Evolutionary conservation across 2,113 vertebrate genomes (phyloP).

Genomic region (Asarcornis scutulata): DNA sequence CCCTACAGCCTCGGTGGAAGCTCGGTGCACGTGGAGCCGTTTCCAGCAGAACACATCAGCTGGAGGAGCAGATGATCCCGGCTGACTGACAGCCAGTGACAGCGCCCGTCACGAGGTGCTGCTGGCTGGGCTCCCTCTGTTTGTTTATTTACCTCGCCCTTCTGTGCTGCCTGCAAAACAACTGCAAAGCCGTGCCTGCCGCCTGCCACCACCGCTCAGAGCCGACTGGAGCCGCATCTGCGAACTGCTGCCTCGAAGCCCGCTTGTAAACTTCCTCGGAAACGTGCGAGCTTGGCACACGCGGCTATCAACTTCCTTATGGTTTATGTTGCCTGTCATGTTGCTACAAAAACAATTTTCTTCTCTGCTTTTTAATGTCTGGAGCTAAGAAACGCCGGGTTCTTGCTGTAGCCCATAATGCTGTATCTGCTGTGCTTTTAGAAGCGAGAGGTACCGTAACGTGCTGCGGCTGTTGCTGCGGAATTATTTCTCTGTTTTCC

Average conservation of each 20-base stretch:
- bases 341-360: slow-evolving; percentile 2
- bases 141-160: slow-evolving; percentile 58
- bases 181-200: slow-evolving; percentile 40
- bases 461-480: not conserved
- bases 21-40: not conserved
- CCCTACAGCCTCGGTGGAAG: slow-evolving; percentile 46
- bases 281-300: not conserved
- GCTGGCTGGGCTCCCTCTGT: slow-evolving; percentile 47
- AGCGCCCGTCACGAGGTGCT: slow-evolving; percentile 40
- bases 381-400: not conserved
- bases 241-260: slow-evolving; percentile 40
- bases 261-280: not conserved
- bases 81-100: slow-evolving; percentile 58
- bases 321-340: slow-evolving; percentile 41
- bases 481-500: slow-evolving; percentile 26
- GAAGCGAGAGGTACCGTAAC: not conserved
- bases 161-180: slow-evolving; percentile 44
- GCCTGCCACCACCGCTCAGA: not conserved
- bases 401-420: not conserved
- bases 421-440: not conserved
- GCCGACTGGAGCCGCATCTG: not conserved
- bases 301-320: slow-evolving; percentile 31
- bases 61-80: slow-evolving; percentile 44
- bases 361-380: slow-evolving; percentile 11
- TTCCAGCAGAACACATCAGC: slow-evolving; percentile 17